Evolutionary conservation across 2,888 invertebrate genomes (phyloP).

Genomic region (Pharmacophagus antenor): DNA sequence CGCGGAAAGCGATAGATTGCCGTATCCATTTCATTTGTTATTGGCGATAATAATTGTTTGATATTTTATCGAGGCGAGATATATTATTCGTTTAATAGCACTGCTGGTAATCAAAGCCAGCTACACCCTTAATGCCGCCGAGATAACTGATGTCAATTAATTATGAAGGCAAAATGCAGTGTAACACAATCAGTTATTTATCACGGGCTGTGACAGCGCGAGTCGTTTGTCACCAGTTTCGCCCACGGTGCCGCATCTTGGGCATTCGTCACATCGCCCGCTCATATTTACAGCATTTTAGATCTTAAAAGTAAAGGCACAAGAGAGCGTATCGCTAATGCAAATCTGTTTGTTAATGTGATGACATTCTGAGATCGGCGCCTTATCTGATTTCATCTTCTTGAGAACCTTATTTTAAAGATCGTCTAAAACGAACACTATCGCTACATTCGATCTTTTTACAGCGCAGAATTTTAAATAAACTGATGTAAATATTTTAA

Average conservation of each 20-base stretch:
- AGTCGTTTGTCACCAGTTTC: conserved; percentile 76
- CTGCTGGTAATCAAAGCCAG: conserved; percentile 51
- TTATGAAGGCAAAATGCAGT: conserved; percentile 74
- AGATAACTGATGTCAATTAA: conserved; percentile 74
- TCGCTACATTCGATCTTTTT: conserved; percentile 37
- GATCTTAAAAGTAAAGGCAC: conserved; percentile 19
- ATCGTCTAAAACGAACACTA: conserved; percentile 46
- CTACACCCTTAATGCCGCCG: conserved; percentile 51
- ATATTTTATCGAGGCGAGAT: conserved; percentile 50
- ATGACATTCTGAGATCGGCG: conserved; percentile 68
- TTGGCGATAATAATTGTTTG: conserved; percentile 49
- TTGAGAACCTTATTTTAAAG: conserved; percentile 62
- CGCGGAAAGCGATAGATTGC: conserved; percentile 56
- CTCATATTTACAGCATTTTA: conserved; percentile 21
- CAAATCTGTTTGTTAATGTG: conserved; percentile 55
- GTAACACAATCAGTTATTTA: conserved; percentile 80
- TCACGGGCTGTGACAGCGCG: conserved; percentile 70
- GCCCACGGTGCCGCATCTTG: conserved; percentile 68
- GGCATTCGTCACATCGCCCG: conserved; percentile 61
- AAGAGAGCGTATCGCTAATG: conserved; percentile 22
- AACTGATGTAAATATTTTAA: conserved; percentile 30
- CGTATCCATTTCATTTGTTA: conserved; percentile 49
- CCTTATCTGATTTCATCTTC: conserved; percentile 72
- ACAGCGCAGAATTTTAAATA: conserved; percentile 37
- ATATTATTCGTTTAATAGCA: conserved; percentile 50